These are phyloP conservation scores for Rhinoraja longicauda DNA, from an alignment of 2,797 vertebrate species.

Conservation along the genomic window DNA sequence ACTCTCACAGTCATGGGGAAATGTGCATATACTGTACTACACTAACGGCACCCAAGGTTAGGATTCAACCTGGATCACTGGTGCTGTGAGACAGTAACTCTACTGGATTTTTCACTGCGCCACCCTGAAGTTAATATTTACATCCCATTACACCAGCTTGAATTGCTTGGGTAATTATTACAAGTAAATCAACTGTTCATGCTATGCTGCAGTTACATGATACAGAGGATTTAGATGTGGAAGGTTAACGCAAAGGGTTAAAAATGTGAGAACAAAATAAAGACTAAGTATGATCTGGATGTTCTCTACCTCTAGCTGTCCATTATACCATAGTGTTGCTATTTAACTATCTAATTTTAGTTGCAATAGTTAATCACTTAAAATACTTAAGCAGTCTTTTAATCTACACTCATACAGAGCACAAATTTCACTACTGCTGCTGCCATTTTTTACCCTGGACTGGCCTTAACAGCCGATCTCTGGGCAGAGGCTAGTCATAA, in stretches of 20 bases:
- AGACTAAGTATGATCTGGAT: neutral
- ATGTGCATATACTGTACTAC: too few relatives aligned
- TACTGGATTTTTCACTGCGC: too few relatives aligned
- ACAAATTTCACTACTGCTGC: too few relatives aligned
- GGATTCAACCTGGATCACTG: too few relatives aligned
- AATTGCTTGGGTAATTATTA: neutral
- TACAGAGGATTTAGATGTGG: neutral
- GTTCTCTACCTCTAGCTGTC: neutral
- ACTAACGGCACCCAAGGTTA: too few relatives aligned
- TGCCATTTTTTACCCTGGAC: too few relatives aligned
- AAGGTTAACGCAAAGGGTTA: neutral
- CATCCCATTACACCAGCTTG: neutral
- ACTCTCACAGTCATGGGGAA: too few relatives aligned
- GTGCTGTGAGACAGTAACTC: too few relatives aligned
- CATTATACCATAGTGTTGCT: neutral
- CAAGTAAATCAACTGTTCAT: neutral
- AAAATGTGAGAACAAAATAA: neutral
- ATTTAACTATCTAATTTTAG: neutral
- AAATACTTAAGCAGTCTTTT: too few relatives aligned
- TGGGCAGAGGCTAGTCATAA: too few relatives aligned
- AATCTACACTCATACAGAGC: too few relatives aligned
- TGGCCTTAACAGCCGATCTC: too few relatives aligned
- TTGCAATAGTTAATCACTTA: neutral
- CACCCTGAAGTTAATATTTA: neutral
- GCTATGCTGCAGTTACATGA: neutral